Base-by-base conservation (phyloP, 2,888 invertebrate species). In the Neocrepidodera transversa region DNA sequence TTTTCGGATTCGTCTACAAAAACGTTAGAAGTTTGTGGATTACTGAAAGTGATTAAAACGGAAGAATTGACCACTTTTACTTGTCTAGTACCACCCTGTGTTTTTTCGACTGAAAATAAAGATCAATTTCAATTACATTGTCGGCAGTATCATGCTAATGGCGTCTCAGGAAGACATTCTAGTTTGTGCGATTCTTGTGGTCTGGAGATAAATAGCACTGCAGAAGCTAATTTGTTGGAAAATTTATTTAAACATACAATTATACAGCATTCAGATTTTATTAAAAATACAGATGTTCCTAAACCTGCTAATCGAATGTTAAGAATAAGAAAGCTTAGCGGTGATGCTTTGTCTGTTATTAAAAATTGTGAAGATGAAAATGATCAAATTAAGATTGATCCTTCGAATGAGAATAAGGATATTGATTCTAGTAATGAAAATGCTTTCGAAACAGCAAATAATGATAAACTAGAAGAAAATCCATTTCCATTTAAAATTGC, bases 401-500 rank as follows among this genome's bases (percentile, higher is more conserved):
- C 8, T 13, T 8, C 35, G 1, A 18, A 53, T 18, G 26, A 20
- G n/a, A 4, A 10, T 10, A 28, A 23, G 2, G 45, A 38, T 2
- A 52, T 55, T 16, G 58, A 60, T 17, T 35, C 50, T 1, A 11
- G 2, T 13, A 36, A 6, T 36, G 23, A 23, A 23, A 23, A 23
- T 5, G 6, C 4, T 23, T 23, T 3, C 6, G 23, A 23, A 23
- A 23, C 23, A 5, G 8, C 11, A 7, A 14, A 4, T 11, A 2
- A 11, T 13, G 8, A 14, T 36, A 18, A 47, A 32, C 81, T 81
- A 6, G 69, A 70, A 8, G 73, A 73, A 2, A 73, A 73, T 60
- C 72, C 73, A 2, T 80, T 82, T 36, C 81, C 82, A 1, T 69
- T 84, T 43, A 76, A 83, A 55, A 79, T 82, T 58, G 72, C 79